Base-by-base conservation (phyloP, 1,140 invertebrate species). In the Drosophila arawakana region DNA sequence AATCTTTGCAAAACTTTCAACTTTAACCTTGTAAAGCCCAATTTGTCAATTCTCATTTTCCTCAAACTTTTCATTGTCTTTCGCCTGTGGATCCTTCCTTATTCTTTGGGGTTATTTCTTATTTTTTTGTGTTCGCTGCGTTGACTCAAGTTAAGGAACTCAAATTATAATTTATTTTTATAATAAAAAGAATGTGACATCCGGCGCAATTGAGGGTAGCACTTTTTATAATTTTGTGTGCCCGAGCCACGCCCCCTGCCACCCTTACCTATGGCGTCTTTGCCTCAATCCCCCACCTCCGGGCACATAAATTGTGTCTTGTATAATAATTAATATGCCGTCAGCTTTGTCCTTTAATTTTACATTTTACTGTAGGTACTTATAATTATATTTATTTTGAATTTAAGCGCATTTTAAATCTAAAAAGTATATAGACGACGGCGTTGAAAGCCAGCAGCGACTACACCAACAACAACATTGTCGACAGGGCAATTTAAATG, bases 341-440 rank as follows among this genome's bases (percentile, higher is more conserved):
- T 86, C 70, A 76, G 76, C 82, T 76, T 47, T 70, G 60, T 60
- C 70, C 67, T 80, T 72, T 76, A 74, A 84, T 88, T 88, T 89
- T 74, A 62, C 80, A 86, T 86, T 89, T 80, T 77, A 71, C 65
- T 73, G 62, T 73, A 76, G 60, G 74, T 80, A 89, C 66, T 74
- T 81, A 84, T 88, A 88, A 88, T 88, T 88, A 82, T 88, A 88
- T 88, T 88, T 88, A 88, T 88, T 88, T 89, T 88, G 82, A 81
- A 80, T 89, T 88, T 84, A 89, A 89, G 85, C 80, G 85, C 78
- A 78, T 88, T 89, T 89, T 80, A 89, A 89, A 76, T 89, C 84
- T 57, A 78, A 78, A 78, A 78, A 89, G 80, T 83, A 83, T 81
- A 70, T 78, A 63, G 77, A 63, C 46, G 76, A 47, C 66, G 73